phyloP scores from a whole-genome alignment of 2,888 invertebrate genomes.

The Drosophila histrio region DNA sequence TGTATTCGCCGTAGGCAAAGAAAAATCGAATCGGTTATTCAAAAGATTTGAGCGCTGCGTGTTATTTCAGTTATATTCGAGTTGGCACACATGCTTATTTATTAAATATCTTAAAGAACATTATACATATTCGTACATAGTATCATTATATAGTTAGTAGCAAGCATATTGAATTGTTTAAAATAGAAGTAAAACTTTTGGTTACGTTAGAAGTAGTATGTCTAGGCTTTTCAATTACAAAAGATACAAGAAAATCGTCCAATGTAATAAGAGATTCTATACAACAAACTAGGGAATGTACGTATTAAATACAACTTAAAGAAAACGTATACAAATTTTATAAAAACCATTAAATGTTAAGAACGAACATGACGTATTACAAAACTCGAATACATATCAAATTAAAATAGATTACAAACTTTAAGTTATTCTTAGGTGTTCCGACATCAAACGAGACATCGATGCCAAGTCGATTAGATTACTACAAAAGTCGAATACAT shows the following conservation, averaged over 20 bases:
- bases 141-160: slow-evolving; percentile 24
- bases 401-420: neutral
- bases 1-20: neutral
- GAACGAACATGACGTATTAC: slow-evolving; percentile 18
- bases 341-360: slow-evolving; percentile 9
- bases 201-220: slow-evolving; percentile 12
- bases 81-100: slow-evolving; percentile 61
- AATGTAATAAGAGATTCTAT: slow-evolving; percentile 10
- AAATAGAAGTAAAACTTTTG: slow-evolving; percentile 17
- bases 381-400: neutral
- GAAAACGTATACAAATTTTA: slow-evolving; percentile 6
- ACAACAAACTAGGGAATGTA: slow-evolving; percentile 10
- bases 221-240: slow-evolving; percentile 3
- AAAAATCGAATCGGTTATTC: slow-evolving; percentile 1
- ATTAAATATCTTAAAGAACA: slow-evolving; percentile 48
- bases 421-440: slow-evolving; percentile 4
- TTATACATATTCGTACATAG: slow-evolving; percentile 30
- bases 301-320: slow-evolving; percentile 24
- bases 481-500: slow-evolving; percentile 6
- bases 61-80: slow-evolving; percentile 30
- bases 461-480: slow-evolving; percentile 1
- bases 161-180: slow-evolving; percentile 20
- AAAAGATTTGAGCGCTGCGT: slow-evolving; percentile 38
- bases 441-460: neutral
- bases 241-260: slow-evolving; percentile 19